Base-by-base conservation (phyloP, 2,113 vertebrate genomes). In the Eurypyga helias region DNA sequence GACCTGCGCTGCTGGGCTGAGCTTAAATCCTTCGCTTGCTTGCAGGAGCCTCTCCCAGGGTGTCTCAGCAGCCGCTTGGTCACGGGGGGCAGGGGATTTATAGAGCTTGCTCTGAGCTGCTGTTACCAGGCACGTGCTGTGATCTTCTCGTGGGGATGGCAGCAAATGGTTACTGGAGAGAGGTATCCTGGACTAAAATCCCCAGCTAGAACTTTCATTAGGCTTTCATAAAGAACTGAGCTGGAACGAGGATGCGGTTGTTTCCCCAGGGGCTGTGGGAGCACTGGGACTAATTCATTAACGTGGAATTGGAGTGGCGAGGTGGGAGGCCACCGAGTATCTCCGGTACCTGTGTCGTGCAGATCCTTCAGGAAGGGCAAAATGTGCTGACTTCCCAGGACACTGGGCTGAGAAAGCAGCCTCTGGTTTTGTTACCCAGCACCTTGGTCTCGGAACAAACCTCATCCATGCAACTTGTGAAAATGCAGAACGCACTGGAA, bases 161-260 rank as follows among this genome's bases (percentile, higher is more conserved):
- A 85, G 84, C 51, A 49, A 55, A 48, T 2, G 24, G 64, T 23
- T 28, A 51, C 61, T 16, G 34, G 21, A 64, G 82, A 71, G 48
- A 55, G 67, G 70, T 28, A 65, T 85, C 71, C 82, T 14, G 79
- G 85, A 18, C 88, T 83, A 1, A 93, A 88, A 93, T 83, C 71
- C 79, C 70, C 52, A 48, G 84, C 88, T 83, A 17, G 75, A 88
- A 54, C 79, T 90, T 90, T 83, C 90, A 94, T 96, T 93, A 88
- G 0, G 33, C 75, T 80, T 71, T 83, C 34, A 3, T 48, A 52
- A 83, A 80, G 88, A 83, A 24, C 70, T 64, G 88, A 95, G 85
- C 82, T 79, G 88, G 85, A 88, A 88, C 8, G 2, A 61, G 62
- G 75, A 86, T 66, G 83, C 46, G 62, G 72, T 91, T 65, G 54